phyloP scores from a whole-genome alignment of 2,797 vertebrate species.

The Lates japonicus region DNA sequence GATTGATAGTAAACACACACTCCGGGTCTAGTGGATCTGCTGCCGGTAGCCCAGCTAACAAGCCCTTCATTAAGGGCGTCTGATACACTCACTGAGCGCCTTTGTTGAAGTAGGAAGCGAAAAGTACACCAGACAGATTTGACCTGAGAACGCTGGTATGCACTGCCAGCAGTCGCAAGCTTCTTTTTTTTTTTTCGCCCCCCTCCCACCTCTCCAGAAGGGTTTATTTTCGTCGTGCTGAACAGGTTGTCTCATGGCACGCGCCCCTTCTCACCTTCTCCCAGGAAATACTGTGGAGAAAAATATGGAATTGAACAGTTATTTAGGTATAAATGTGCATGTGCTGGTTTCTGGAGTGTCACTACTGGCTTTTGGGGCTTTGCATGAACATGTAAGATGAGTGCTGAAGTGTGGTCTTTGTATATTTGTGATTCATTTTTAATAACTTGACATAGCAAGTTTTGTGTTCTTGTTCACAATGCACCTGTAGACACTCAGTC shows the following conservation, averaged over 20 bases:
- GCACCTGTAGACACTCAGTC: background rate
- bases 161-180: constrained; percentile 59
- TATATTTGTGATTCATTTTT: background rate
- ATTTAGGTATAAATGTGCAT: constrained; percentile 5
- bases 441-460: background rate
- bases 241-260: constrained; percentile 73
- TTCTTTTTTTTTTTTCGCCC: background rate
- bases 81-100: constrained; percentile 81
- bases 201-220: constrained; percentile 44
- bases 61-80: constrained; percentile 82
- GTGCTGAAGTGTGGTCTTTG: background rate
- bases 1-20: constrained; percentile 83
- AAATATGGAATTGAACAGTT: constrained; percentile 12
- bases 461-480: background rate
- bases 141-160: constrained; percentile 75
- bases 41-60: constrained; percentile 75
- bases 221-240: constrained; percentile 68
- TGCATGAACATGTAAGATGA: background rate
- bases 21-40: constrained; percentile 75
- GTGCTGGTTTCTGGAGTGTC: background rate
- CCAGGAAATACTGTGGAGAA: constrained; percentile 32
- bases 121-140: constrained; percentile 79
- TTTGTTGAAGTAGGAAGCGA: constrained; percentile 82
- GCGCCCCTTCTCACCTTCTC: constrained; percentile 44
- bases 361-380: background rate